Evolutionary conservation across 64 coral and sea anemone species (phyloP).

Genomic region (Montipora foliosa): DNA sequence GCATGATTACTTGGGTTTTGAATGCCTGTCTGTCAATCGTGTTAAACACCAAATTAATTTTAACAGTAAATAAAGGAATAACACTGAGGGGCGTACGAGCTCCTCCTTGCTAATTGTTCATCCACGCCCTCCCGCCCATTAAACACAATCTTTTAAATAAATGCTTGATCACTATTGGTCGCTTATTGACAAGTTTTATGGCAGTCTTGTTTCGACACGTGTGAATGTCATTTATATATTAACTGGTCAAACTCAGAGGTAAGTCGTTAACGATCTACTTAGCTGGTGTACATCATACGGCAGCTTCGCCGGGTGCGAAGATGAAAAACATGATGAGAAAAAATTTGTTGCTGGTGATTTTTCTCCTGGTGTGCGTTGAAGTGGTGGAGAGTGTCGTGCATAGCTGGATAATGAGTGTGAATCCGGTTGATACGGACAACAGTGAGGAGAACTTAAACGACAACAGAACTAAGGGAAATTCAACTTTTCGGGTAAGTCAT

Average conservation of each 20-base stretch:
- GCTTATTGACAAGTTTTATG: constrained; percentile 55
- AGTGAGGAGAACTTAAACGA: constrained; percentile 20
- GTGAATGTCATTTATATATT: constrained; percentile 63
- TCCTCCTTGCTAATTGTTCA: constrained; percentile 89
- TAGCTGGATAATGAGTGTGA: constrained; percentile 70
- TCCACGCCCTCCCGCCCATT: constrained; percentile 79
- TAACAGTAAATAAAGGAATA: constrained; percentile 75
- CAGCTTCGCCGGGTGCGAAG: neutral
- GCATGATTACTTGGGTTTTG: neutral
- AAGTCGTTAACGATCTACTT: constrained; percentile 60
- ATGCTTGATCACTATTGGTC: constrained; percentile 61
- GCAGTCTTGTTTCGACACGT: constrained; percentile 73
- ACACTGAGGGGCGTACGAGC: constrained; percentile 67
- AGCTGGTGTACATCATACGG: constrained; percentile 7
- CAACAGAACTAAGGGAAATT: constrained; percentile 59
- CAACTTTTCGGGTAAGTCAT: neutral
- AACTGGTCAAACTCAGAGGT: constrained; percentile 48
- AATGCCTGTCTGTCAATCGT: neutral
- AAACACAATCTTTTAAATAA: constrained; percentile 62
- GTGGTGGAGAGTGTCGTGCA: constrained; percentile 59
- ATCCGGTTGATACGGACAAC: constrained; percentile 28
- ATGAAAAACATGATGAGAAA: constrained; percentile 17
- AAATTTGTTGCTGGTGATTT: constrained; percentile 42
- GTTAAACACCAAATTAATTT: constrained; percentile 61
- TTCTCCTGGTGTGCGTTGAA: constrained; percentile 56